Conservation (phyloP, 2,888 invertebrate genomes). For the Barypeithes pellucidus region DNA sequence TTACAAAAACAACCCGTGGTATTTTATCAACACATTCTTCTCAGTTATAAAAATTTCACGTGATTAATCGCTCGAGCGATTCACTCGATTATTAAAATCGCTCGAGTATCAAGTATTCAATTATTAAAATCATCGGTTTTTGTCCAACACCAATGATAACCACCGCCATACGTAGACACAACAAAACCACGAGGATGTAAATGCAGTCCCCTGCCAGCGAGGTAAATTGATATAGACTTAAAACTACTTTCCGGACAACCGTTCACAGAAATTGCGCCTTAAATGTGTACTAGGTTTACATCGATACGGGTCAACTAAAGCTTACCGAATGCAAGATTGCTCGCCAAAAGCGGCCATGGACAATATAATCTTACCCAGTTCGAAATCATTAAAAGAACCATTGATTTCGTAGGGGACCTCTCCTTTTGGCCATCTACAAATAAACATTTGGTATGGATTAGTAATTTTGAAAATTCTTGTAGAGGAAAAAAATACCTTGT, state of each 20-base stretch:
- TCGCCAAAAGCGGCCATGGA: conserved; percentile 85
- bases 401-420: conserved; percentile 81
- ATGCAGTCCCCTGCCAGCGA: neutral
- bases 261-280: neutral
- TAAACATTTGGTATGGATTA: neutral
- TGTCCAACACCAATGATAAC: too few species aligned
- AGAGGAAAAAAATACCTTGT: conserved; percentile 47
- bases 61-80: too few species aligned
- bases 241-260: too few species aligned
- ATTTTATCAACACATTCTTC: too few species aligned
- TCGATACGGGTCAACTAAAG: neutral
- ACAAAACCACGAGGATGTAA: neutral
- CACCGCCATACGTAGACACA: too few species aligned
- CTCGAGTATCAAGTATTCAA: too few species aligned
- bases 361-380: conserved; percentile 76
- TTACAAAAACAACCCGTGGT: too few species aligned
- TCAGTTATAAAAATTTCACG: too few species aligned
- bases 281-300: neutral
- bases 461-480: neutral
- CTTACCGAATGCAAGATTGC: conserved; percentile 79
- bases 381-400: conserved; percentile 77
- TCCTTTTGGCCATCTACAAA: conserved; percentile 71
- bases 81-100: too few species aligned
- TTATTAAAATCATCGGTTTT: too few species aligned
- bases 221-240: too few species aligned